These are phyloP conservation scores for Cyprinodon variegatus DNA, from an alignment of 2,113 vertebrate genomes.

Conservation along the genomic window DNA sequence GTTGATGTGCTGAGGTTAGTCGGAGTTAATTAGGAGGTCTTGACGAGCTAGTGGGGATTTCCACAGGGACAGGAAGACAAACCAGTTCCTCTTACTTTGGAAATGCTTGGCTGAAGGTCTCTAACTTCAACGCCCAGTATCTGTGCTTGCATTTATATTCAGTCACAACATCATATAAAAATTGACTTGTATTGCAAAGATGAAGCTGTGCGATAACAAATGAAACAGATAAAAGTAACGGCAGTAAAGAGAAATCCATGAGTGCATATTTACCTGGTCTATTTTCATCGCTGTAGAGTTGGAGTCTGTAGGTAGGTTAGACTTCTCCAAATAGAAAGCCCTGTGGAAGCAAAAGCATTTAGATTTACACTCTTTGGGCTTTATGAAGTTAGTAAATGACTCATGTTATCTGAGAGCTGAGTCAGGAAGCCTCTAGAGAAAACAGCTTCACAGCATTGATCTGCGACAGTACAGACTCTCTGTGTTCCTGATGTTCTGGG, in stretches of 20 bases:
- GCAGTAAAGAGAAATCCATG: neutral
- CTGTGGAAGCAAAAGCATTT: conserved; percentile 72
- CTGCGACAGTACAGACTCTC: conserved; percentile 21
- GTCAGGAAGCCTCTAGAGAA: conserved; percentile 31
- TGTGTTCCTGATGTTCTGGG: conserved; percentile 21
- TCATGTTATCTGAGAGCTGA: conserved; percentile 39
- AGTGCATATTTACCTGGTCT: conserved; percentile 87
- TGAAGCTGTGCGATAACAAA: conserved; percentile 14
- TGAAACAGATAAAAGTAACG: neutral
- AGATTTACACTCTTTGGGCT: conserved; percentile 23
- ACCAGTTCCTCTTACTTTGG: conserved; percentile 74
- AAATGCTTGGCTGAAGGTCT: conserved; percentile 77
- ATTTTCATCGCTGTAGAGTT: conserved; percentile 94
- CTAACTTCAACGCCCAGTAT: conserved; percentile 81
- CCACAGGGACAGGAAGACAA: conserved; percentile 38
- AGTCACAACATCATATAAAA: conserved; percentile 68
- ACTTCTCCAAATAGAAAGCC: conserved; percentile 96
- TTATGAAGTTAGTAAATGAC: conserved; percentile 7
- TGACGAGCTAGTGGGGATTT: conserved; percentile 44
- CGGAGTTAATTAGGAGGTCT: conserved; percentile 61
- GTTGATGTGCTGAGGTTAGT: conserved; percentile 58
- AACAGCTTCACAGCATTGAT: conserved; percentile 19
- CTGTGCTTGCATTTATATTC: conserved; percentile 79
- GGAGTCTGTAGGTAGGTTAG: conserved; percentile 92
- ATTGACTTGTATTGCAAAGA: conserved; percentile 38